phyloP scores from a whole-genome alignment of 2,888 invertebrate species.

The Drosophila flavopinicola region DNA sequence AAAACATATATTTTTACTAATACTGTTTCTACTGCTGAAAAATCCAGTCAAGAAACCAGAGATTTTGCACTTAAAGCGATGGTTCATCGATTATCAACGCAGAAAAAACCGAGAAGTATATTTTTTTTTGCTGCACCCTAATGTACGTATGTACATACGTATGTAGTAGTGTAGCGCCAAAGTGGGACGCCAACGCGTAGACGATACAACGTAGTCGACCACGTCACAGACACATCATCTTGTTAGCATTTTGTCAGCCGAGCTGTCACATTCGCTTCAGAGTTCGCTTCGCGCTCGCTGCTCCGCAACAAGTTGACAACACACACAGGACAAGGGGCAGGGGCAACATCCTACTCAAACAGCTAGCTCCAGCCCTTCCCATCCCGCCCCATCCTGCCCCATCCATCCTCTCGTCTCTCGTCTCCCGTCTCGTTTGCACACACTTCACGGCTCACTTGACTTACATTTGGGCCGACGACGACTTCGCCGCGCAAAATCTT shows the following conservation, averaged over 20 bases:
- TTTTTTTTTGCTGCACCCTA: too few relatives aligned
- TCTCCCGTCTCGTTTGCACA: constrained; percentile 42
- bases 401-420: too few relatives aligned
- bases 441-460: constrained; percentile 77
- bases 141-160: too few relatives aligned
- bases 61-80: too few relatives aligned
- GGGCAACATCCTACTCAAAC: constrained; percentile 8
- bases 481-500: constrained; percentile 69
- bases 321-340: constrained; percentile 14
- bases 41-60: too few relatives aligned
- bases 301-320: constrained; percentile 70
- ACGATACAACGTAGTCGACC: constrained; percentile 11
- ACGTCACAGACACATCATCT: constrained; percentile 62
- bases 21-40: too few relatives aligned
- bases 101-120: too few relatives aligned
- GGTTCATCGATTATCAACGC: too few relatives aligned
- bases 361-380: not conserved
- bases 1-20: too few relatives aligned
- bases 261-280: constrained; percentile 73
- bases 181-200: constrained; percentile 36
- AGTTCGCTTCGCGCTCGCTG: constrained; percentile 20
- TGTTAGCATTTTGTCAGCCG: constrained; percentile 80
- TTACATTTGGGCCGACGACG: constrained; percentile 60
- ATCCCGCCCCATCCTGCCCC: constrained; percentile 8
- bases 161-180: not conserved